phyloP scores from a whole-genome alignment of 2,113 vertebrate species.

The Larimichthys crocea region DNA sequence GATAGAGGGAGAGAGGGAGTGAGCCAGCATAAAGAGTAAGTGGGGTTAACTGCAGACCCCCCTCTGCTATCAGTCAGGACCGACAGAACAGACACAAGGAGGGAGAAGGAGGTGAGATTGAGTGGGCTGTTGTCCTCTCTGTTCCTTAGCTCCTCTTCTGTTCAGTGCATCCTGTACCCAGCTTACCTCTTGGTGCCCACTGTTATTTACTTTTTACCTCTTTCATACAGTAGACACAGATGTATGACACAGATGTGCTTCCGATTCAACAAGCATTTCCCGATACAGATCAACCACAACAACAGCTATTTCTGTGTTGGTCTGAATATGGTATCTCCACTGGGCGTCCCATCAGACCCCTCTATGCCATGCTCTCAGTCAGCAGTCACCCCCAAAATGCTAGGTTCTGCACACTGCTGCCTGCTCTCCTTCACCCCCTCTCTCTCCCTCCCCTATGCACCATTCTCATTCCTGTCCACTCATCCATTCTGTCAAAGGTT shows the following conservation, averaged over 20 bases:
- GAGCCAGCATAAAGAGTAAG: slow-evolving; percentile 73
- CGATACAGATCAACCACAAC: background rate
- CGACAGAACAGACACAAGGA: slow-evolving; percentile 43
- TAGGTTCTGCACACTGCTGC: slow-evolving; percentile 28
- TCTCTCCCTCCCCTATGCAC: slow-evolving; percentile 38
- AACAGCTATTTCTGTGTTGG: background rate
- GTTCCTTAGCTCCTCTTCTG: background rate
- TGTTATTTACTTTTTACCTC: slow-evolving; percentile 21
- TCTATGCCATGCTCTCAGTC: slow-evolving; percentile 34
- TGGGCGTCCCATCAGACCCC: background rate
- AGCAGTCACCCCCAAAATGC: slow-evolving; percentile 40
- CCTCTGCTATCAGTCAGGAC: slow-evolving; percentile 66
- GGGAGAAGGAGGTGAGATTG: slow-evolving; percentile 27
- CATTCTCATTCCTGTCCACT: slow-evolving; percentile 84
- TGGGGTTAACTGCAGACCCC: slow-evolving; percentile 78
- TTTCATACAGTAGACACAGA: background rate
- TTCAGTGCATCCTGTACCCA: slow-evolving; percentile 2
- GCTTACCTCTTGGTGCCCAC: background rate
- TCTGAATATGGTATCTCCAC: background rate
- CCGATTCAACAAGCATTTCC: background rate
- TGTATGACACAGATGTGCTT: background rate
- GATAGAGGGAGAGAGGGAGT: slow-evolving; percentile 43
- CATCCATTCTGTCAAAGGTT: slow-evolving; percentile 88
- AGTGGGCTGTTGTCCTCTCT: slow-evolving; percentile 18
- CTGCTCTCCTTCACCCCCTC: slow-evolving; percentile 28